phyloP scores from a whole-genome alignment of 2,888 invertebrate genomes.

The Pocota personata region DNA sequence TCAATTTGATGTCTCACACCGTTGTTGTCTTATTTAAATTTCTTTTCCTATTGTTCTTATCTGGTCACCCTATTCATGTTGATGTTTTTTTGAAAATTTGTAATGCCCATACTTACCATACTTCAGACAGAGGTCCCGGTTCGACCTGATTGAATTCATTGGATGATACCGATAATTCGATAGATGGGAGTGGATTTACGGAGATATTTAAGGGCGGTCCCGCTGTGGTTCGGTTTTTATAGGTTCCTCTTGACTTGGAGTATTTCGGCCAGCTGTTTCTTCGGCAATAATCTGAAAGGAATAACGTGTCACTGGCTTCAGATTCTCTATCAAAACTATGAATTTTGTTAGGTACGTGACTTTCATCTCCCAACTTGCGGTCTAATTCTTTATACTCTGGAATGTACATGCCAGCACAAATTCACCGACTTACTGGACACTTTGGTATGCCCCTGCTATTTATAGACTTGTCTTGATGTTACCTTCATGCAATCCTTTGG shows the following conservation, averaged over 20 bases:
- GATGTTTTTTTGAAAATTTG: too few relatives aligned
- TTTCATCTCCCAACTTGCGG: slow-evolving; percentile 84
- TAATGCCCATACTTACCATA: slow-evolving; percentile 86
- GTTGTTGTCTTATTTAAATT: too few relatives aligned
- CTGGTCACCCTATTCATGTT: too few relatives aligned
- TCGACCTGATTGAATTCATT: slow-evolving; percentile 90
- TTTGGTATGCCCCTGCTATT: too few relatives aligned
- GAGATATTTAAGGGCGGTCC: slow-evolving; percentile 88
- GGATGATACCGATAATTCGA: slow-evolving; percentile 88
- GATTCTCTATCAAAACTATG: slow-evolving; percentile 86
- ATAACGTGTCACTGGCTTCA: slow-evolving; percentile 89
- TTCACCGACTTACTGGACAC: slow-evolving; percentile 89
- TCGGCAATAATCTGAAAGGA: slow-evolving; percentile 89
- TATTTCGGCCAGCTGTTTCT: slow-evolving; percentile 89
- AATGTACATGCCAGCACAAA: slow-evolving; percentile 90
- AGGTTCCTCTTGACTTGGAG: slow-evolving; percentile 86
- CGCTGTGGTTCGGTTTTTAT: slow-evolving; percentile 89
- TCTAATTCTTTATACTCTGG: slow-evolving; percentile 87
- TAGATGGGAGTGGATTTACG: slow-evolving; percentile 88
- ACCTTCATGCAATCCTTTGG: too few relatives aligned
- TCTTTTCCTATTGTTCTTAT: too few relatives aligned
- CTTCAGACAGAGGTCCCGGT: slow-evolving; percentile 88
- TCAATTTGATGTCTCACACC: too few relatives aligned
- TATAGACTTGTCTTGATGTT: too few relatives aligned
- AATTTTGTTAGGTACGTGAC: slow-evolving; percentile 86